phyloP scores from a whole-genome alignment of 64 coral and sea anemone species.

The Catalaphyllia jardinei region DNA sequence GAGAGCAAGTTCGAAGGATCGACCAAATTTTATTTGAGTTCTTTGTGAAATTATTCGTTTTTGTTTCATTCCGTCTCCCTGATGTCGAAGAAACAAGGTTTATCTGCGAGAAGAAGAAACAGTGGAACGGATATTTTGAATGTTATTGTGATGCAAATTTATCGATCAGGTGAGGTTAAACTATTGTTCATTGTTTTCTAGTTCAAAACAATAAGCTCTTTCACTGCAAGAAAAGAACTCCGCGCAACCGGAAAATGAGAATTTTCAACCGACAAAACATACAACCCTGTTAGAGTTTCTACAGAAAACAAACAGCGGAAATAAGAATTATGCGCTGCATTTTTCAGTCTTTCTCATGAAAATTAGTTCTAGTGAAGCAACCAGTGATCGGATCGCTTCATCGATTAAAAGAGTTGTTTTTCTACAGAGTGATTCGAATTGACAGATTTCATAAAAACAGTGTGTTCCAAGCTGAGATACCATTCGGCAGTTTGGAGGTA shows the following conservation, averaged over 20 bases:
- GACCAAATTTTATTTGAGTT: neutral
- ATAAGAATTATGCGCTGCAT: neutral
- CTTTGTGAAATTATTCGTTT: neutral
- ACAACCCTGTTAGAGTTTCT: neutral
- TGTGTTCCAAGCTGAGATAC: neutral
- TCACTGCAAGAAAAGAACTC: neutral
- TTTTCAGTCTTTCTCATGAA: neutral
- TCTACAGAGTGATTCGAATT: neutral
- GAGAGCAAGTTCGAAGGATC: neutral
- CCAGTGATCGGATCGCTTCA: too few relatives aligned
- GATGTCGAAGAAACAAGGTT: neutral
- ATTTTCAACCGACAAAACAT: neutral
- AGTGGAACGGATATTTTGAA: neutral
- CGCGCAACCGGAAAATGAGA: neutral
- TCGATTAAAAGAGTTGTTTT: neutral
- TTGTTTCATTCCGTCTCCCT: neutral
- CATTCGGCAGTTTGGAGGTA: neutral
- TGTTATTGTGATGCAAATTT: conserved; percentile 64
- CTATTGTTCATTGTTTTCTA: conserved; percentile 33
- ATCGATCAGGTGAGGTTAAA: conserved; percentile 30
- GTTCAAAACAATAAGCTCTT: conserved; percentile 53
- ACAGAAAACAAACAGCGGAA: neutral
- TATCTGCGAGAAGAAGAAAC: neutral
- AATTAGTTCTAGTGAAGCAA: too few relatives aligned
- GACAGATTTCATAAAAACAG: neutral